Base-by-base conservation (phyloP, 2,113 vertebrate species). In the Ornithorhynchus anatinus region DNA sequence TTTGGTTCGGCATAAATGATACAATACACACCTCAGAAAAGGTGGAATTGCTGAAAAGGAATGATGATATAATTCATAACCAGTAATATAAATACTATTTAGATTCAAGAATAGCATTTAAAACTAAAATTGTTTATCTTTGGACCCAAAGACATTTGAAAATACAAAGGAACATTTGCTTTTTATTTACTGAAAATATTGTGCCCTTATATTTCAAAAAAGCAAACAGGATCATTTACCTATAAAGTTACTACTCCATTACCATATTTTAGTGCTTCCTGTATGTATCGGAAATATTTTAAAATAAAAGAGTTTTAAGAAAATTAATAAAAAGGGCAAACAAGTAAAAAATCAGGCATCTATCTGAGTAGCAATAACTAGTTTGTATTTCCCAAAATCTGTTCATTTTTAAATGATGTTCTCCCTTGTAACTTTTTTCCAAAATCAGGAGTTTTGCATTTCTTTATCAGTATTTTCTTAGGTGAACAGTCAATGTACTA, bases 161-260 rank as follows among this genome's bases (percentile, higher is more conserved):
- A 81, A 50, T 42, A 64, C 10, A 11, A n/a, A 83, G 57, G 53
- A 62, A 64, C 16, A 40, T 25, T 3, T 80, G 52, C 6, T 75
- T 81, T 80, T 76, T 36, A 76, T 80, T 59, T 80, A 5, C 10
- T 22, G 45, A 59, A 23, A 23, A 52, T 44, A 40, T 43, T 59
- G n/a, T 37, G 77, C 40, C 56, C 50, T 33, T 39, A 62, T 80
- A 37, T 53, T 86, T 65, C 20, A 67, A 52, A 54, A 40, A 80
- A 81, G 69, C 23, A 40, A 20, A 64, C 8, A 59, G 19, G 37
- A 22, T 80, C 68, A 77, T 77, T 64, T 71, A 78, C 59, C 69
- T 60, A 66, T 64, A 70, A 82, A 67, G 79, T 84, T 62, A 81
- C 50, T 27, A 75, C 47, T 5, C 65, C 81, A 45, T 63, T 69